Evolutionary conservation across 1,140 invertebrate species (phyloP).

Genomic region (Glomeris maerens): DNA sequence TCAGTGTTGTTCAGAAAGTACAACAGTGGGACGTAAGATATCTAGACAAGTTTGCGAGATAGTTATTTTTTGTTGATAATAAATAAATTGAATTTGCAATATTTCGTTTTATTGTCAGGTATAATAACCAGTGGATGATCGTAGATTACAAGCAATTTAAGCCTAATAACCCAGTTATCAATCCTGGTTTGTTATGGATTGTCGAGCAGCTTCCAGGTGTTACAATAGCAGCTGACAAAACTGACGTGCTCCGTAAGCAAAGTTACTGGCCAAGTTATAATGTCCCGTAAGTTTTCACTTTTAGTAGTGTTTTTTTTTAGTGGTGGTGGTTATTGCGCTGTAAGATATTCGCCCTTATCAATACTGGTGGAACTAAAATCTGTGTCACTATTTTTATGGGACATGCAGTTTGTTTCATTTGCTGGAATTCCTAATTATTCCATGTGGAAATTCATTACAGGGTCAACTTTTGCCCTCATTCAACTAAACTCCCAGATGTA

Average conservation of each 20-base stretch:
- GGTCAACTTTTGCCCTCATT: too few relatives aligned
- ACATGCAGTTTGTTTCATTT: too few relatives aligned
- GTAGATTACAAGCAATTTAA: conserved; percentile 53
- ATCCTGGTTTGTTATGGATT: conserved; percentile 50
- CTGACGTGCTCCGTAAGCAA: conserved; percentile 45
- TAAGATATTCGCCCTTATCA: too few relatives aligned
- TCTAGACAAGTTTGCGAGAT: not conserved
- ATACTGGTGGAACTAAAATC: too few relatives aligned
- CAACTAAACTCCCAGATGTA: too few relatives aligned
- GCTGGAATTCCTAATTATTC: too few relatives aligned
- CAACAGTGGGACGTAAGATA: conserved; percentile 56
- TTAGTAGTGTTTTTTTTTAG: conserved; percentile 2
- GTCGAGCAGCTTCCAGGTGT: conserved; percentile 65
- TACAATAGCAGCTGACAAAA: conserved; percentile 49
- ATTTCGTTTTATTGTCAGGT: conserved; percentile 30
- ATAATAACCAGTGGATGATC: conserved; percentile 78
- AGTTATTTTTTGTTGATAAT: conserved; percentile 10
- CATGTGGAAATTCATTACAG: too few relatives aligned
- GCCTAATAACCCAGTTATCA: conserved; percentile 32
- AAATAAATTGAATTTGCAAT: not conserved
- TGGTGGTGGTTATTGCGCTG: not conserved
- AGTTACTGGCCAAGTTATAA: conserved; percentile 68
- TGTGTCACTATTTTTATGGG: too few relatives aligned
- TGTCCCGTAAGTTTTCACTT: conserved; percentile 38
- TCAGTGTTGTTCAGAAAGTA: conserved; percentile 38